Evolutionary conservation across 2,888 invertebrate species (phyloP).

Genomic region (Euclidia mi): DNA sequence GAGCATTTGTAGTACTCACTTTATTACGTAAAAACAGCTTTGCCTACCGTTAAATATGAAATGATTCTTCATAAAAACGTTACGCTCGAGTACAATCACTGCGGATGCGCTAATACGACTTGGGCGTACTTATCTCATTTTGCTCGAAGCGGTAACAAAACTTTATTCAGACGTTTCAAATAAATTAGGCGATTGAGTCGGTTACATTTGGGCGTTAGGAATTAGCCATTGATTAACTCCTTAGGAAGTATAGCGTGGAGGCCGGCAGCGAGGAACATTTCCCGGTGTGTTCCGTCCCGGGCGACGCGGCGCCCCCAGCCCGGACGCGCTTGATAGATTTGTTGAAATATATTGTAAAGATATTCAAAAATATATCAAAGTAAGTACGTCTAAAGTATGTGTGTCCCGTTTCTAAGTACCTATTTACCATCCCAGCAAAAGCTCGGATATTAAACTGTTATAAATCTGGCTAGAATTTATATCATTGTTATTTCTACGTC

Average conservation of each 20-base stretch:
- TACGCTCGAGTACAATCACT: background rate
- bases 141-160: conserved; percentile 13
- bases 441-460: too few species aligned
- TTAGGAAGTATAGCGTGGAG: conserved; percentile 59
- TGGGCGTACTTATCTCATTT: conserved; percentile 25
- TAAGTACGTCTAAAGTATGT: too few species aligned
- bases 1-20: background rate
- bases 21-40: background rate
- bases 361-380: too few species aligned
- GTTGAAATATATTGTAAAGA: too few species aligned
- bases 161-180: conserved; percentile 37
- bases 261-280: conserved; percentile 51
- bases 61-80: conserved; percentile 6
- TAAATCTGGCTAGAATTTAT: too few species aligned
- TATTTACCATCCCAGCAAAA: too few species aligned
- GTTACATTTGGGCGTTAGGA: conserved; percentile 41
- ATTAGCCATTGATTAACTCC: conserved; percentile 65
- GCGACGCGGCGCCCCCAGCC: too few species aligned
- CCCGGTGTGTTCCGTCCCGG: conserved; percentile 40
- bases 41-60: background rate
- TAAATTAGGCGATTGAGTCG: conserved; percentile 48
- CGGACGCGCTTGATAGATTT: conserved; percentile 68
- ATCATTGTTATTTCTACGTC: too few species aligned
- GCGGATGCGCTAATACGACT: conserved; percentile 29
- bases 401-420: too few species aligned